Evolutionary conservation across 2,797 vertebrate species (phyloP).

Genomic region (Urosaurus nigricauda): DNA sequence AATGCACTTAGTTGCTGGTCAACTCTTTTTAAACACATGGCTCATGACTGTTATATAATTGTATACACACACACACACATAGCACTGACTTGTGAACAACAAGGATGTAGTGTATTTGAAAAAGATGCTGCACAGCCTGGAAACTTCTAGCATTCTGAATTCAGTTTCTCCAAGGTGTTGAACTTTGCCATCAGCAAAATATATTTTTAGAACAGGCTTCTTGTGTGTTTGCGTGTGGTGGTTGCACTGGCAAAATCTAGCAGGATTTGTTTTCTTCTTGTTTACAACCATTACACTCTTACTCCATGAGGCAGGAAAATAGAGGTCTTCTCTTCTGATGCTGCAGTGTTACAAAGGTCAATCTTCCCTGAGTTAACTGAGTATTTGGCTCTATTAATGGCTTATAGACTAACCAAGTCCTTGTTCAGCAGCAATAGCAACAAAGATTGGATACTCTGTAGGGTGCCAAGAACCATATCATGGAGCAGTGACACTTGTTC

Average conservation of each 20-base stretch:
- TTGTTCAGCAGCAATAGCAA: not conserved
- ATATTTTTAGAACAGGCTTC: constrained; percentile 76
- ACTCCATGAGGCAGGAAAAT: constrained; percentile 6
- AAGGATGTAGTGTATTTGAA: constrained; percentile 77
- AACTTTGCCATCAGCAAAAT: constrained; percentile 82
- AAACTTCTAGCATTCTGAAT: constrained; percentile 74
- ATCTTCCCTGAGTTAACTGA: constrained; percentile 17
- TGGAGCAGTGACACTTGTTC: not conserved
- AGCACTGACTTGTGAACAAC: constrained; percentile 82
- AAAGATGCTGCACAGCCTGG: constrained; percentile 69
- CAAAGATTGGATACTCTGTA: accelerated
- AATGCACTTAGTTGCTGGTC: constrained; percentile 80
- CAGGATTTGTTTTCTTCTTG: not conserved
- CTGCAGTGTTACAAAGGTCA: constrained; percentile 38
- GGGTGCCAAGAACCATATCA: accelerated
- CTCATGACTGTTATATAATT: constrained; percentile 90
- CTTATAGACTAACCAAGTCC: not conserved
- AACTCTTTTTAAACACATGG: constrained; percentile 83
- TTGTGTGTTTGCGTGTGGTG: constrained; percentile 69
- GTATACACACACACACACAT: not conserved
- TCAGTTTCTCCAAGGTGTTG: constrained; percentile 77
- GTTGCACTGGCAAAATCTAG: constrained; percentile 45
- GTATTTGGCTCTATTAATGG: not conserved
- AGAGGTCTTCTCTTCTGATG: constrained; percentile 59
- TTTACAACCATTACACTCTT: not conserved